phyloP scores from a whole-genome alignment of 2,888 invertebrate species.

The Penaeus monodon region DNA sequence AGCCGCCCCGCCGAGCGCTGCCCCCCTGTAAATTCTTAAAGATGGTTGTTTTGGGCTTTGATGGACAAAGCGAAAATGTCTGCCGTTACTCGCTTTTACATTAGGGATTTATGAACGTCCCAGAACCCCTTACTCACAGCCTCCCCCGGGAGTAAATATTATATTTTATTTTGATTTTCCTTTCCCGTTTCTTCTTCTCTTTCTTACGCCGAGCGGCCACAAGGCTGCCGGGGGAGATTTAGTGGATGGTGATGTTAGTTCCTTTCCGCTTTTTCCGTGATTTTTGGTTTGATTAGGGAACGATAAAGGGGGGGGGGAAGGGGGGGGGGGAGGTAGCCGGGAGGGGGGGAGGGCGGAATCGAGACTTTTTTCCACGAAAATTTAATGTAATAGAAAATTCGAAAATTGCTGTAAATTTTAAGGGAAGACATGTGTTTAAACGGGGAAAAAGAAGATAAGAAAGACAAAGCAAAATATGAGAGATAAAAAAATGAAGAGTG shows the following conservation, averaged over 20 bases:
- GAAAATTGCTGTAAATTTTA: no score
- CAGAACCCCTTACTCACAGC: constrained; percentile 37
- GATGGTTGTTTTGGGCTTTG: constrained; percentile 44
- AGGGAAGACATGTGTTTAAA: no score
- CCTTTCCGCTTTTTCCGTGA: no score
- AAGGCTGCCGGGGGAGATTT: not conserved
- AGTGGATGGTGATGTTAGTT: not conserved
- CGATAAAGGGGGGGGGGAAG: no score
- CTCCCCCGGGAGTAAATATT: constrained; percentile 29
- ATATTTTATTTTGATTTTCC: constrained; percentile 30
- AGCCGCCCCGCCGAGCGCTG: constrained; percentile 10
- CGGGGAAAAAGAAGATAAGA: no score
- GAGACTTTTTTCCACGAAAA: no score
- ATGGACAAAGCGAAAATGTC: constrained; percentile 50
- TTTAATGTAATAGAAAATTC: no score
- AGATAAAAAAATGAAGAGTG: no score
- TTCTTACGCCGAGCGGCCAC: not conserved
- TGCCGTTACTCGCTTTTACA: constrained; percentile 46
- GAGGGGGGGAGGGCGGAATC: no score
- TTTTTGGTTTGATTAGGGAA: no score
- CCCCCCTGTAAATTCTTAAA: constrained; percentile 40
- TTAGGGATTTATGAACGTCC: constrained; percentile 50
- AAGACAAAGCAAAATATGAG: no score
- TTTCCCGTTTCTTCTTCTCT: not conserved
- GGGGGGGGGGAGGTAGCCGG: no score